Conservation (phyloP, 2,888 invertebrate species). For the Aspidapion aeneum region DNA sequence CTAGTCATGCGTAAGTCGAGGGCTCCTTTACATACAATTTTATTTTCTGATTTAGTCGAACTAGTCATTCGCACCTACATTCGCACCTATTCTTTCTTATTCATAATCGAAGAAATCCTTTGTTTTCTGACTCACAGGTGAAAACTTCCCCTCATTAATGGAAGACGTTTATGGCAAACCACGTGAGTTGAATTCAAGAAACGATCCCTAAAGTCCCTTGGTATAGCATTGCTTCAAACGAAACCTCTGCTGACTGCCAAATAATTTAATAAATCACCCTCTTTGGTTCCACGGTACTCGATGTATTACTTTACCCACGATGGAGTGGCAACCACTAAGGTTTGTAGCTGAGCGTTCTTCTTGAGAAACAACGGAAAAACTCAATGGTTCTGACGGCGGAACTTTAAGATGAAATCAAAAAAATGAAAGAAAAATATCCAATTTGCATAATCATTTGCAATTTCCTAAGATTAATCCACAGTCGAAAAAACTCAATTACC, state of each 20-base stretch:
- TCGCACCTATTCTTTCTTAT: neutral
- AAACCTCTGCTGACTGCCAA: conserved; percentile 8
- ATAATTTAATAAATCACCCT: neutral
- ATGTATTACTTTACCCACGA: neutral
- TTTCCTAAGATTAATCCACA: neutral
- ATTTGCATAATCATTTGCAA: neutral
- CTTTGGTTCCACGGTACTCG: conserved; percentile 10
- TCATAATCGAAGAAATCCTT: neutral
- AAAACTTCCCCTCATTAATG: conserved; percentile 16
- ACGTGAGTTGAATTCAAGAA: conserved; percentile 17
- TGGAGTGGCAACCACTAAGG: neutral
- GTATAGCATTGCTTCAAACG: conserved; percentile 7
- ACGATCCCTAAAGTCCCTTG: conserved; percentile 10
- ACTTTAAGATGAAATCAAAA: neutral
- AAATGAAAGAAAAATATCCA: neutral
- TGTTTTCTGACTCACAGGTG: conserved; percentile 22
- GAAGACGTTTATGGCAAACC: conserved; percentile 21
- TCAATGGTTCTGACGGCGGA: neutral
- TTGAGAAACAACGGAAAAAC: neutral
- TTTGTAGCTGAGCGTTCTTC: neutral
- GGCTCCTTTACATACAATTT: conserved; percentile 13
- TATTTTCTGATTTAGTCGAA: conserved; percentile 12
- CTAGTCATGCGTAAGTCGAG: conserved; percentile 17
- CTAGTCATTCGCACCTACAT: conserved; percentile 5
- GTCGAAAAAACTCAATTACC: neutral